These are phyloP conservation scores for Myrmecobius fasciatus DNA, from an alignment of 2,113 vertebrate genomes.

Conservation along the genomic window DNA sequence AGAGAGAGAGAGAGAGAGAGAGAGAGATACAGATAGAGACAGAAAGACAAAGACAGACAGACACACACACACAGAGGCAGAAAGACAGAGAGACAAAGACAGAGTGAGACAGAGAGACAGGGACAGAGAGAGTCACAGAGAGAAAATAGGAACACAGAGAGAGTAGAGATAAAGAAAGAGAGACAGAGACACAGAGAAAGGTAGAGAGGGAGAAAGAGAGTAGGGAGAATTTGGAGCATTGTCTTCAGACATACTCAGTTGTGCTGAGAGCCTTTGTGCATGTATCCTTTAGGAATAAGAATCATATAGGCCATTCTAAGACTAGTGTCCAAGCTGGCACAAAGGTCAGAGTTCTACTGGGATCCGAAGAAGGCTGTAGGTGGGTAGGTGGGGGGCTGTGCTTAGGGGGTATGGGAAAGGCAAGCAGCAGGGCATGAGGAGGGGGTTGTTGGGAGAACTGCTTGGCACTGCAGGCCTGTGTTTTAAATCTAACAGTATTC, in stretches of 20 bases:
- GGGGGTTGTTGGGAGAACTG: neutral
- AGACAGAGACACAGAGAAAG: no score
- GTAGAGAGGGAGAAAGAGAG: neutral
- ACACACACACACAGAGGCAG: no score
- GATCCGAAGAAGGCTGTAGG: neutral
- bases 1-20: no score
- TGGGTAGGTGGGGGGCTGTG: neutral
- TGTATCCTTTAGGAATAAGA: neutral
- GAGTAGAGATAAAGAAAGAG: no score
- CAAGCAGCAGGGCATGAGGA: neutral
- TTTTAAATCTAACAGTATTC: neutral
- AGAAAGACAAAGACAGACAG: no score
- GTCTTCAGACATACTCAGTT: neutral
- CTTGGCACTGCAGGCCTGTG: neutral
- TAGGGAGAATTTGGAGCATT: neutral
- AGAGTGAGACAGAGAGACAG: no score
- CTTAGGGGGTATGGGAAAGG: no score
- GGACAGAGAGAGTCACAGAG: no score
- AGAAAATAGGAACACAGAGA: no score
- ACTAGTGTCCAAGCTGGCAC: neutral
- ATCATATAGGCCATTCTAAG: neutral
- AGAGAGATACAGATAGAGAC: no score
- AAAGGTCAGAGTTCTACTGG: neutral
- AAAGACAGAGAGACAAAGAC: no score
- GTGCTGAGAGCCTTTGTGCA: neutral